phyloP scores from a whole-genome alignment of 2,888 invertebrate species.

The Microctonus brassicae region DNA sequence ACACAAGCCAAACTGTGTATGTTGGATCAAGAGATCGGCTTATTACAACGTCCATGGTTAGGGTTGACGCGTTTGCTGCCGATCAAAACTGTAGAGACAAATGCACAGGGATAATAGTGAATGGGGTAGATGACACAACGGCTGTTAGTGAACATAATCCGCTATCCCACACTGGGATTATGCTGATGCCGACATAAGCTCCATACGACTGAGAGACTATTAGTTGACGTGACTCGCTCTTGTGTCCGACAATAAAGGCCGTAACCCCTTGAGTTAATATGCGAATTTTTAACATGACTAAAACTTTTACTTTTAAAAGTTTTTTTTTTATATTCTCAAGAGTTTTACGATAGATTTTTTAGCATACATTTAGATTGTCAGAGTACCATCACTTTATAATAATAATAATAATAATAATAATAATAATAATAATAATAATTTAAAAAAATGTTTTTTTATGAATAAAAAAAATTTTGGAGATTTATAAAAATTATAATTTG shows the following conservation, averaged over 20 bases:
- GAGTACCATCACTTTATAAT: too few relatives aligned
- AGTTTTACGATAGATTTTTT: too few relatives aligned
- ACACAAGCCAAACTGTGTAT: background rate
- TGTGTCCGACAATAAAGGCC: background rate
- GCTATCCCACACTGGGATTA: conserved; percentile 53
- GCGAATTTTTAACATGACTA: too few relatives aligned
- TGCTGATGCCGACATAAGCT: conserved; percentile 55
- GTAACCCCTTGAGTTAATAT: background rate
- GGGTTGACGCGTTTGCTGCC: background rate
- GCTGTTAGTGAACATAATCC: conserved; percentile 39
- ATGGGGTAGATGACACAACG: conserved; percentile 3
- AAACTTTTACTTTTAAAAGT: background rate
- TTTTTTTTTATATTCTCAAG: too few relatives aligned
- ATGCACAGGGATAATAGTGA: background rate
- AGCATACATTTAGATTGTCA: too few relatives aligned
- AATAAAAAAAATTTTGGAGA: too few relatives aligned
- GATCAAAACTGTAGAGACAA: conserved; percentile 8
- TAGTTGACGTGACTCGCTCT: conserved; percentile 63
- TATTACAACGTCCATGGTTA: background rate
- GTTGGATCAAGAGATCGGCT: background rate
- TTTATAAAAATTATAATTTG: too few relatives aligned
- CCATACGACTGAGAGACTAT: conserved; percentile 65
- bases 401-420: too few relatives aligned
- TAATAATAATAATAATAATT: too few relatives aligned
- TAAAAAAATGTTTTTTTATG: too few relatives aligned